Percentiles rank a stretch among this genome's conserved stretches.
These are phyloP conservation scores for Rhizoglyphus robini DNA, from an alignment of 1,140 invertebrate genomes.

Conservation along the genomic window DNA sequence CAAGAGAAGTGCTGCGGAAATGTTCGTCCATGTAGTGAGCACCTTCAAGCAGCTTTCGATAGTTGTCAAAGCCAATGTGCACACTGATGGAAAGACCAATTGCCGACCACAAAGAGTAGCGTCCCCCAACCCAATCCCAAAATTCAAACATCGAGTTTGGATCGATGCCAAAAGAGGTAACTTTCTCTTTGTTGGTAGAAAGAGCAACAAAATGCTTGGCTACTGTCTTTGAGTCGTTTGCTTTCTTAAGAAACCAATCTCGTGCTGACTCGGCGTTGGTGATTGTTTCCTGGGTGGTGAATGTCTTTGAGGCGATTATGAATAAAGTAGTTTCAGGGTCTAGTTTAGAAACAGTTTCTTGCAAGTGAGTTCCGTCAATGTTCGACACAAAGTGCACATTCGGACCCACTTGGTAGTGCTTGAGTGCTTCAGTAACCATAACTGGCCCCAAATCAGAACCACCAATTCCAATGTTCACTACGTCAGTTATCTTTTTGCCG, in stretches of 20 bases:
- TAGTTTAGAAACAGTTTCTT: slow-evolving; percentile 77
- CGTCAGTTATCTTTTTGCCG: slow-evolving; percentile 88
- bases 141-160: slow-evolving; percentile 97
- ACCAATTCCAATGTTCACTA: slow-evolving; percentile 98
- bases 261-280: slow-evolving; percentile 96
- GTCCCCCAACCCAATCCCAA: slow-evolving; percentile 99
- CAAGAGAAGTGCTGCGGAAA: slow-evolving; percentile 70
- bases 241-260: slow-evolving; percentile 70
- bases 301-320: slow-evolving; percentile 85
- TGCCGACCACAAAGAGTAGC: slow-evolving; percentile 95
- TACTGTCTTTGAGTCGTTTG: slow-evolving; percentile 69
- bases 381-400: slow-evolving; percentile 96
- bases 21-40: slow-evolving; percentile 90
- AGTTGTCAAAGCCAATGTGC: slow-evolving; percentile 86
- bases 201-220: slow-evolving; percentile 96
- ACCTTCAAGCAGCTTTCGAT: slow-evolving; percentile 75
- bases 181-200: slow-evolving; percentile 84
- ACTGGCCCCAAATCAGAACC: slow-evolving; percentile 95
- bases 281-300: slow-evolving; percentile 88
- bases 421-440: slow-evolving; percentile 97
- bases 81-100: slow-evolving; percentile 92
- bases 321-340: slow-evolving; percentile 88
- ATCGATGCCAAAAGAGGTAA: slow-evolving; percentile 92
- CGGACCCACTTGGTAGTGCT: slow-evolving; percentile 64
- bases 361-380: slow-evolving; percentile 96